These are phyloP conservation scores for Leptopterna dolabrata DNA, from an alignment of 2,888 invertebrate species.

Conservation along the genomic window DNA sequence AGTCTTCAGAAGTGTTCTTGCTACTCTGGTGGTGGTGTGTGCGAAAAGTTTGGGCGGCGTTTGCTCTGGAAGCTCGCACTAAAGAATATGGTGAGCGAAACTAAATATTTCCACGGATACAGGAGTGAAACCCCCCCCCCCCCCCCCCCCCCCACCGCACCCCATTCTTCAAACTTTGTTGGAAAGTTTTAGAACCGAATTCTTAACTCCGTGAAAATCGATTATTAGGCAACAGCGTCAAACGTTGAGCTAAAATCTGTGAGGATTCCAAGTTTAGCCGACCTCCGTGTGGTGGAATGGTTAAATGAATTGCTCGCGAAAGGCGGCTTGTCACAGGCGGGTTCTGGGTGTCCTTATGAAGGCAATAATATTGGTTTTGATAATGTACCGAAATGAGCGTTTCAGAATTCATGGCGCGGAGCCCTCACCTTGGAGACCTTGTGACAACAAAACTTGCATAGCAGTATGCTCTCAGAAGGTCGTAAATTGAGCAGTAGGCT, in stretches of 20 bases:
- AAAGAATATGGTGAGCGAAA: neutral
- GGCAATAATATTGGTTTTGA: no score
- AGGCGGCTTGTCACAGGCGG: no score
- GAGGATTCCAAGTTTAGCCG: no score
- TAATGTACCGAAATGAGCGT: no score
- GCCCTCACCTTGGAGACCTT: no score
- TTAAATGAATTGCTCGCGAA: no score
- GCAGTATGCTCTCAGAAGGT: no score
- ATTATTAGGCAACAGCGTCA: neutral
- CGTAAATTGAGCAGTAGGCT: no score
- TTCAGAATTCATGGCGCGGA: no score
- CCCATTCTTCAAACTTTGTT: neutral
- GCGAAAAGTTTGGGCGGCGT: neutral
- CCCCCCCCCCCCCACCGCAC: neutral
- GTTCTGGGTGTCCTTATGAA: no score
- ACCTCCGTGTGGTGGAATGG: no score
- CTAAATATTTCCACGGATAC: neutral
- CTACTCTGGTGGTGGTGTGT: neutral
- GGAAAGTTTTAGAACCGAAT: neutral
- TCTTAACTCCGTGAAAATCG: neutral
- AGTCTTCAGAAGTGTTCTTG: conserved; percentile 3
- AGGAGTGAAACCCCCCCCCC: neutral
- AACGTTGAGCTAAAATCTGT: neutral
- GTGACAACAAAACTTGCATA: no score
- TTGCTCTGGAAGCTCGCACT: neutral